Base-by-base conservation (phyloP, 2,888 invertebrate species). In the Elysia crispata region DNA sequence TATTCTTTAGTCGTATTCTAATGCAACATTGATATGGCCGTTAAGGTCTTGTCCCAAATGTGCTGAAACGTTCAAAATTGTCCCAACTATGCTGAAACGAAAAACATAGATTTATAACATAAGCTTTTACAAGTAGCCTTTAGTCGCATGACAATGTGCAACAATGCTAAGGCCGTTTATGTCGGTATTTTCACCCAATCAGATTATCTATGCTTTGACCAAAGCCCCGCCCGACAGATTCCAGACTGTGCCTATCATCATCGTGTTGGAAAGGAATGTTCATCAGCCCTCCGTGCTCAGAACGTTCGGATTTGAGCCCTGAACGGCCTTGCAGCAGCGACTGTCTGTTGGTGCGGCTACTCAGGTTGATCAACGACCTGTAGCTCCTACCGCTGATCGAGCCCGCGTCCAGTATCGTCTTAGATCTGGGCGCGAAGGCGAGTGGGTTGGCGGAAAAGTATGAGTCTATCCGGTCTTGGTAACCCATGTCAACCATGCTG, bases 371-470 rank as follows among this genome's bases (percentile, higher is more conserved):
- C 76, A 76, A 49, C 50, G 76, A 73, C 18, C 57, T 54, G 66
- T 33, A 81, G 66, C 76, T 80, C 20, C 76, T 49, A 0, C 80
- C 81, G 64, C 81, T 79, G 30, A 73, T 41, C 18, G 81, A 81
- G n/a, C 69, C 62, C 18, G 76, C 66, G 64, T 81, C 81, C 30
- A 60, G 54, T 62, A 81, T 66, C 0, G 85, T 84, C 70, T 82
- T 84, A 20, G 84, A 80, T 25, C 86, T 15, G 85, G 86, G 50
- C 8, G 85, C 85, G 30, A 86, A 76, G 3, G 82, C 80, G 18
- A 85, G 80, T 1, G 84, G 81, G 11, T 80, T 81, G 3, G 87
- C 84, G 8, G 86, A 85, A 75, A 88, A 85, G 67, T 83, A 86
- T n/a, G 85, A 83, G 28, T 86, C 86, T n/a, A 84, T 82, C 30